Base-by-base conservation (phyloP, 2,113 vertebrate species). In the Oryzias celebensis region DNA sequence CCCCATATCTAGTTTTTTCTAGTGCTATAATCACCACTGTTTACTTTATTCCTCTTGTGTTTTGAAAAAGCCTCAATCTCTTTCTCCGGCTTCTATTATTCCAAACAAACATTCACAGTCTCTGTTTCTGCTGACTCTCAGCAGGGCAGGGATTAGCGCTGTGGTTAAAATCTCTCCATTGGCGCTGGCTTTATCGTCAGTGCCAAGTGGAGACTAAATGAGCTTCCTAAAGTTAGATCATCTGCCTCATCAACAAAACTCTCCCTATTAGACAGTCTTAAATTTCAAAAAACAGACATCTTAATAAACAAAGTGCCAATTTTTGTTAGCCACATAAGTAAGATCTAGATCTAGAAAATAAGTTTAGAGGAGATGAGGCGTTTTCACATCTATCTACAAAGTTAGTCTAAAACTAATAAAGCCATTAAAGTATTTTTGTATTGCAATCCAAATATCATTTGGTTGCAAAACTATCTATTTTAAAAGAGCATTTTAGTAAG, bases 71-170 rank as follows among this genome's bases (percentile, higher is more conserved):
- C 47, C 14, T 42, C 31, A 41, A 17, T 45, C 20, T 52, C 28
- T 51, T 49, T 58, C 60, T 23, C 31, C 41, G 14, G 54, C 42
- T 46, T 50, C 31, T 53, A 57, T 49, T 31, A 66, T 67, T 50
- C 69, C 59, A 73, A 18, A 59, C 44, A 71, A 47, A 70, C 41
- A 59, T 64, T 65, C 36, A 36, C 36, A 36, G 36, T 36, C 36
- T 36, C 36, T 36, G 36, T 36, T 36, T 76, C 78, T 56, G 23
- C 76, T 84, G 70, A 62, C 66, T 75, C 73, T 85, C 81, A 77
- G 77, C 83, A 84, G 77, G 72, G 54, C 76, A 75, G 52, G 73
- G 82, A 86, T 87, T 85, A 86, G 57, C 68, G 66, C 68, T 65
- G 28, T 51, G 59, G 68, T 80, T 78, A 79, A 87, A 84, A 68